phyloP scores from a whole-genome alignment of 2,888 invertebrate genomes.

The Xestia ashworthii region DNA sequence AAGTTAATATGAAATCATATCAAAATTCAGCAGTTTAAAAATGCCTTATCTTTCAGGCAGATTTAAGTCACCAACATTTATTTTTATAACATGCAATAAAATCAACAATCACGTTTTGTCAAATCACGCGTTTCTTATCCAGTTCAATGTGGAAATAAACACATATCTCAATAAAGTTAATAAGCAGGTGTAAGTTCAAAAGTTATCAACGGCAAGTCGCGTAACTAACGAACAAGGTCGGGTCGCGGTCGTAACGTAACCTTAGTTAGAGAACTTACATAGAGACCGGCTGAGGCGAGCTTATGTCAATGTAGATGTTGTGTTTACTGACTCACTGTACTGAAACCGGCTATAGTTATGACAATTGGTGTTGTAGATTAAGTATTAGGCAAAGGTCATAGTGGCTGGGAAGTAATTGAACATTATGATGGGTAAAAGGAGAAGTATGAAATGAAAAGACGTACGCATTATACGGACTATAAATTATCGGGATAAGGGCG shows the following conservation, averaged over 20 bases:
- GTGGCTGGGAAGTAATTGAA: neutral
- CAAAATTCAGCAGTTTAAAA: neutral
- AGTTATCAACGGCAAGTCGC: constrained; percentile 25
- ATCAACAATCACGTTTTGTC: constrained; percentile 29
- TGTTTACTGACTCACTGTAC: neutral
- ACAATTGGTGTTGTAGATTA: neutral
- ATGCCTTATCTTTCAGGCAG: constrained; percentile 9
- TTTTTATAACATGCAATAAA: constrained; percentile 15
- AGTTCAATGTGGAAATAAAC: constrained; percentile 41
- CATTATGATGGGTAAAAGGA: neutral
- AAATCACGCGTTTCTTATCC: constrained; percentile 39
- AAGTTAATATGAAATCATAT: constrained; percentile 2
- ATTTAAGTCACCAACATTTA: constrained; percentile 3
- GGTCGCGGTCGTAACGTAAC: constrained; percentile 60
- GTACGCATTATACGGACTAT: neutral
- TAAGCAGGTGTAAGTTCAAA: constrained; percentile 56
- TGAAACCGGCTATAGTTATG: neutral
- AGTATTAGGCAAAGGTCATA: neutral
- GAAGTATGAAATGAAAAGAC: neutral
- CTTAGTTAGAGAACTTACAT: neutral
- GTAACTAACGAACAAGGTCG: constrained; percentile 47
- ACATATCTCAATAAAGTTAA: constrained; percentile 8
- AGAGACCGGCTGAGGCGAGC: neutral
- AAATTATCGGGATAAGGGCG: neutral
- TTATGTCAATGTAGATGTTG: constrained; percentile 7